Evolutionary conservation across 2,888 invertebrate species (phyloP).

Genomic region (Tipula confusa): DNA sequence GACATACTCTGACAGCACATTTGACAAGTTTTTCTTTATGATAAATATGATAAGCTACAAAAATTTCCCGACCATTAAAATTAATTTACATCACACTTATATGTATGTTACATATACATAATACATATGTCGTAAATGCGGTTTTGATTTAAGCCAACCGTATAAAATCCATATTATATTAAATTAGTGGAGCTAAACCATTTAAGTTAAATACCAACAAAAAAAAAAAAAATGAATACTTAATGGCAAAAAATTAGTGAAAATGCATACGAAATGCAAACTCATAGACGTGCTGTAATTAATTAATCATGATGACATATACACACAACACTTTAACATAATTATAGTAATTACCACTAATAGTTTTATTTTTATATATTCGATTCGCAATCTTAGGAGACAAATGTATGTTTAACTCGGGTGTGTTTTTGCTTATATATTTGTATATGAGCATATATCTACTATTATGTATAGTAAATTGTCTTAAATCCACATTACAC

Average conservation of each 20-base stretch:
- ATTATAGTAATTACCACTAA: slow-evolving; percentile 20
- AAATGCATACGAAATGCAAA: neutral
- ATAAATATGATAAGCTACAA: neutral
- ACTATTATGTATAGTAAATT: neutral
- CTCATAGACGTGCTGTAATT: neutral
- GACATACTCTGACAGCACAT: neutral
- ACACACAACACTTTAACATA: slow-evolving; percentile 5
- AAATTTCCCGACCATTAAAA: neutral
- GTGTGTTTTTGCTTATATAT: too few relatives aligned
- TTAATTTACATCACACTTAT: too few relatives aligned
- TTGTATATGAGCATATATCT: neutral
- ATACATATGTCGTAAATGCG: neutral
- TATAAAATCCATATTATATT: neutral
- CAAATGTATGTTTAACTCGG: neutral
- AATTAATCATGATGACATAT: slow-evolving; percentile 16
- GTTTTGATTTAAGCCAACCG: neutral
- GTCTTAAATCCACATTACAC: neutral
- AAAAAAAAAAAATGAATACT: neutral
- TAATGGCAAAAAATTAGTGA: neutral
- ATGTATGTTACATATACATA: too few relatives aligned
- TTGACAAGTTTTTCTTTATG: neutral
- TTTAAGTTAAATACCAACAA: neutral
- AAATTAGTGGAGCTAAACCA: neutral
- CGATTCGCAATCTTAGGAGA: neutral
- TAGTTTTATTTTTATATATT: neutral